Evolutionary conservation across 2,113 vertebrate species (phyloP).

Genomic region (Gymnarchus niloticus): DNA sequence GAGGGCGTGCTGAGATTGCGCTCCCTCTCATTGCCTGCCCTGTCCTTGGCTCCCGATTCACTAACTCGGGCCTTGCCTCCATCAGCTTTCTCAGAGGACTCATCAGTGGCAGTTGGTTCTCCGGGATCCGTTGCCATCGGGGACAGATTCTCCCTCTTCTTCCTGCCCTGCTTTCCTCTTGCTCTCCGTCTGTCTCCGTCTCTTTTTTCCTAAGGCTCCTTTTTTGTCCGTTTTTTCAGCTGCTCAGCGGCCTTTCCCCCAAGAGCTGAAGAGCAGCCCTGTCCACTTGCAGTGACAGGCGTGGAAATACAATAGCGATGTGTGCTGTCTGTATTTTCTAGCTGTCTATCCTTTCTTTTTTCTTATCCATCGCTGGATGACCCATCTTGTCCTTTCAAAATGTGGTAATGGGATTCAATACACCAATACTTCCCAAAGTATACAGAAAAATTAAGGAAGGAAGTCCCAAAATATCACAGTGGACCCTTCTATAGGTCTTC

Average conservation of each 20-base stretch:
- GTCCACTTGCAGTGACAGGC: not conserved
- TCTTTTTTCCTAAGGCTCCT: conserved; percentile 47
- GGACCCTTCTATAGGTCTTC: conserved; percentile 27
- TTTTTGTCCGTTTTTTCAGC: conserved; percentile 36
- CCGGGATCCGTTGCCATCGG: conserved; percentile 86
- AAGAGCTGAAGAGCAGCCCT: conserved; percentile 12
- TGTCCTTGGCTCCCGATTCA: not conserved
- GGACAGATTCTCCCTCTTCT: conserved; percentile 35
- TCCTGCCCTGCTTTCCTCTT: conserved; percentile 55
- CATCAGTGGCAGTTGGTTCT: conserved; percentile 79
- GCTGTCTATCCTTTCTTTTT: conserved; percentile 33
- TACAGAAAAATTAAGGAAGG: conserved; percentile 23
- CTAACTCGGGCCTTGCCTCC: conserved; percentile 47
- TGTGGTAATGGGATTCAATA: not conserved
- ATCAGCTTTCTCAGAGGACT: conserved; percentile 80
- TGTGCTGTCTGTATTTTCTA: conserved; percentile 12
- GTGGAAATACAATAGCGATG: conserved; percentile 19
- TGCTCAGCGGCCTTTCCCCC: conserved; percentile 25
- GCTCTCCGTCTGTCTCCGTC: conserved; percentile 60
- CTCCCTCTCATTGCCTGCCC: conserved; percentile 43
- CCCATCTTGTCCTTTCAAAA: conserved; percentile 16
- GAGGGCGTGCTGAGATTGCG: conserved; percentile 47
- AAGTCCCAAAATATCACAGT: conserved; percentile 25
- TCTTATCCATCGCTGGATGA: conserved; percentile 42
- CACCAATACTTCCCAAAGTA: conserved; percentile 8